Base-by-base conservation (phyloP, 2,113 vertebrate species). In the Chelonoidis abingdonii region DNA sequence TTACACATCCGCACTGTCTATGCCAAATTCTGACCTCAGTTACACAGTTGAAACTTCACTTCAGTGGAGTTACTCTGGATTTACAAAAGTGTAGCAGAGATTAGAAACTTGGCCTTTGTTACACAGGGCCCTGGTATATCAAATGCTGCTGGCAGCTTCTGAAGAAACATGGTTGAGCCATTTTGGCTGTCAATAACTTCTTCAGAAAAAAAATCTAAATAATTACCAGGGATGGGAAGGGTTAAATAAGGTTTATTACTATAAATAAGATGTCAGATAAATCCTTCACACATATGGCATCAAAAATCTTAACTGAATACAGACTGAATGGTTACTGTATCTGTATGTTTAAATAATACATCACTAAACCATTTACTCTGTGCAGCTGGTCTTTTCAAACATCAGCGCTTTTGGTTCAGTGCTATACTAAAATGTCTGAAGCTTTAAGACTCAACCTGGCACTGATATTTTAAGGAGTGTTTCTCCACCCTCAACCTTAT, bases 321-420 rank as follows among this genome's bases (percentile, higher is more conserved):
- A 59, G 27, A 59, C 14, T 29, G 25, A 59, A 59, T 59, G 27
- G 12, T 93, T 92, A 96, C 87, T 92, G 87, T 75, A 81, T 24
- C 93, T 52, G 21, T 96, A 95, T 94, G 95, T 97, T 96, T 96
- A 96, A 91, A 78, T 38, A 96, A 29, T 85, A 83, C 50, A 93
- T 95, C 91, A 96, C 84, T 94, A 93, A 93, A 96, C 91, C 86
- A 89, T 82, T 90, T 96, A 89, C 93, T 94, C 80, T 76, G 82
- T 82, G 96, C 76, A 90, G 17, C 93, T 8, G 0, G 83, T 83
- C 84, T 79, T 92, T 94, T 94, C 84, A 82, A 86, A 94, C 92
- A 95, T 47, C 82, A 19, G 91, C 85, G 82, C 89, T 79, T 88
- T 25, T 95, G n/a, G 83, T 83, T 89, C 90, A 41, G 88, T 83